Evolutionary conservation across 2,113 vertebrate species (phyloP), one percentile per base, ranked within the genome.

Genomic region (Hassar affinis): DNA sequence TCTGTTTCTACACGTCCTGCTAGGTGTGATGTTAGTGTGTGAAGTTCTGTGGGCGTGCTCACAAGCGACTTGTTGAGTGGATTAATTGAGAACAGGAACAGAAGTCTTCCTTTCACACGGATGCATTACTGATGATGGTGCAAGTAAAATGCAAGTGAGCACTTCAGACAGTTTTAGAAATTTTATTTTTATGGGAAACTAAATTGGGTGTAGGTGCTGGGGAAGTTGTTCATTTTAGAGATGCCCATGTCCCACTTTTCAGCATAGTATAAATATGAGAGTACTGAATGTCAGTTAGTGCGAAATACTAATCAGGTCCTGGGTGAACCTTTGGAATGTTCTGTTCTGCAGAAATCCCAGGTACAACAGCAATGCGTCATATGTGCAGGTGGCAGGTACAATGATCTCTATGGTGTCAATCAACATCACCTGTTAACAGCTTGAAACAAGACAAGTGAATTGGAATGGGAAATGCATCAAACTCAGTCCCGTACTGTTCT

Each of bases 1-100:
- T 78, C 77, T 80, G 62, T 87, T 87, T 87, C 78, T 80, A 71
- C 52, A 83, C 22, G 61, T 74, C 49, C 57, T 52, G n/a, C 27
- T 69, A 25, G 52, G 72, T 68, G 71, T 54, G 66, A 77, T 42
- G 35, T 35, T 74, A 75, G 35, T 61, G 72, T 42, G 20, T 81
- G 47, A 61, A 18, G 42, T 49, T 20, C 22, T 51, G 2, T 42
- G 11, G 27, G 10, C 27, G 47, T 62, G 33, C 6, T 64, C 2
- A 78, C n/a, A 61, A 38, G 62, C n/a, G n/a, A n/a, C n/a, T 35
- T 87, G 33, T 20, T 68, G 35, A 79, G 38, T 49, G 17, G 45
- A 33, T 82, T 54, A n/a, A 42, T 9, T n/a, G 49, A 42, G 64
- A 35, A 81, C 6, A 69, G 75, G 57, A 47, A 52, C 22, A 66